Conservation (phyloP, 92 coral and sea anemone genomes). For the Actinernus sp. region DNA sequence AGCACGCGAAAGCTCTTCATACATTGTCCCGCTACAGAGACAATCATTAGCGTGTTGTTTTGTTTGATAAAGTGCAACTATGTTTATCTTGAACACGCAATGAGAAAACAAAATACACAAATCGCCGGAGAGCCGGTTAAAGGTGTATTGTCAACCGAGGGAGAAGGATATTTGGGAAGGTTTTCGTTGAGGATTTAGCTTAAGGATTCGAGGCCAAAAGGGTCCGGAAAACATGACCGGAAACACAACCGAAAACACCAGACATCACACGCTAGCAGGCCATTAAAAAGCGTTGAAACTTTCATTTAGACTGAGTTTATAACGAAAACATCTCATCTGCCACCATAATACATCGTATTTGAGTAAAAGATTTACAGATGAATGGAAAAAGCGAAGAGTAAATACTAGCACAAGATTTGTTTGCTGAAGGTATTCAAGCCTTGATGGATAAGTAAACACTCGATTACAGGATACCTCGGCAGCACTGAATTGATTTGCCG, state of each 20-base stretch:
- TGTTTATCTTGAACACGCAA: not conserved
- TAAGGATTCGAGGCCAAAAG: not conserved
- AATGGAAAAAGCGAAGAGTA: conserved; percentile 65
- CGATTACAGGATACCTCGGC: too few species aligned
- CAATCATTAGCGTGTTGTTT: not conserved
- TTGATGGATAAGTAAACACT: conserved; percentile 78
- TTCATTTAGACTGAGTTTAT: conserved; percentile 85
- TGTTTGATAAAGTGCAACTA: not conserved
- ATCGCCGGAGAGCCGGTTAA: not conserved
- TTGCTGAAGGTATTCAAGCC: conserved; percentile 73
- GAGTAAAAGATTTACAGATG: conserved; percentile 52
- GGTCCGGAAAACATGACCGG: conserved; percentile 66
- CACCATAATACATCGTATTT: conserved; percentile 69
- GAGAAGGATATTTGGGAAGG: not conserved
- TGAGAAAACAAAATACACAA: not conserved
- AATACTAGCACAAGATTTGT: conserved; percentile 62
- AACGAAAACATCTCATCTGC: conserved; percentile 90
- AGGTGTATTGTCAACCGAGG: not conserved
- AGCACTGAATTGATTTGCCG: too few species aligned
- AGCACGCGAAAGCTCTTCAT: conserved; percentile 23
- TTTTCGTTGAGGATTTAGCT: conserved; percentile 21
- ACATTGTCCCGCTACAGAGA: not conserved
- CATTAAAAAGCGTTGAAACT: conserved; percentile 82
- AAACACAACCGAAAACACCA: conserved; percentile 69
- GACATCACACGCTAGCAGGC: conserved; percentile 55